phyloP scores from a whole-genome alignment of 2,113 vertebrate species.

The Serilophus lunatus region DNA sequence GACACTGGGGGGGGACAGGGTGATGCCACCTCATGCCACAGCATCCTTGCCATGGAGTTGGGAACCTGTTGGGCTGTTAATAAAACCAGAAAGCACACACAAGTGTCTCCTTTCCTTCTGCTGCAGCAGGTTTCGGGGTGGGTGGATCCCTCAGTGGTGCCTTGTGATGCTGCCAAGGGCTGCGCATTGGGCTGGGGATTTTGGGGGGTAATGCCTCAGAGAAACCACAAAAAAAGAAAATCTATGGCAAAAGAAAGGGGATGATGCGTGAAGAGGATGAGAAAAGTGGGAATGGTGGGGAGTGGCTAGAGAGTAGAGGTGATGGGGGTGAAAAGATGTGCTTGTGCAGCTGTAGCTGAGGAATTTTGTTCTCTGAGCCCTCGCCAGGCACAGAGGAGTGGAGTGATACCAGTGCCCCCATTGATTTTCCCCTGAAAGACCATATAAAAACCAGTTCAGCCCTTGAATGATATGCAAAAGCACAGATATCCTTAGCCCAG shows the following conservation, averaged over 20 bases:
- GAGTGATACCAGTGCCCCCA: not conserved
- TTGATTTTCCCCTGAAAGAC: not conserved
- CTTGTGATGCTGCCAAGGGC: not conserved
- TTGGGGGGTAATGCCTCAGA: not conserved
- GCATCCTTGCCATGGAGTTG: not conserved
- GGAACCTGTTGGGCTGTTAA: not conserved
- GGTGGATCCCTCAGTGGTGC: not conserved
- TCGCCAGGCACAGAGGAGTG: not conserved
- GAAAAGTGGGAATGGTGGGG: not conserved
- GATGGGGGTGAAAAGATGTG: not conserved
- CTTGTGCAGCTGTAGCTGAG: not conserved
- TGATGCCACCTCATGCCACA: rapidly evolving
- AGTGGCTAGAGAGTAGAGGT: not conserved
- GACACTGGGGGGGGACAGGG: not conserved
- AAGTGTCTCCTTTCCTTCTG: not conserved
- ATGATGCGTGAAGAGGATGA: not conserved
- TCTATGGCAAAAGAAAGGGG: not conserved
- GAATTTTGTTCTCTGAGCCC: no score
- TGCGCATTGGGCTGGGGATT: not conserved
- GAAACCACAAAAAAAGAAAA: not conserved
- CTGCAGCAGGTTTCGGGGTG: rapidly evolving
- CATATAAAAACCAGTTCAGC: not conserved
- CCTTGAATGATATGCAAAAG: not conserved
- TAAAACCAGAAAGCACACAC: not conserved
- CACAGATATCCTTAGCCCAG: not conserved